Base-by-base conservation (phyloP, 2,797 vertebrate species). In the Etheostoma perlongum region DNA sequence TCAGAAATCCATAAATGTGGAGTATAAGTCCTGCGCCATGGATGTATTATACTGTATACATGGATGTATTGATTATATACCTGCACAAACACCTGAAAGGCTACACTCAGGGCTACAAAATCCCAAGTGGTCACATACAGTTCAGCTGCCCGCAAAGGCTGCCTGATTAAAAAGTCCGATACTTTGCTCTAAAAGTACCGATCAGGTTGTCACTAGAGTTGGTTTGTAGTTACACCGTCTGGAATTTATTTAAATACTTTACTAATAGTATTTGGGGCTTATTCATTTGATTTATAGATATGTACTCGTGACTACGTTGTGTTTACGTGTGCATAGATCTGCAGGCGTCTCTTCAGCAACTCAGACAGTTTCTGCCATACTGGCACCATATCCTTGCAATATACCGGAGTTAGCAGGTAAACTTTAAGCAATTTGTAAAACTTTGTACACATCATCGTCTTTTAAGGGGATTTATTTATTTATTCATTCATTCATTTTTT, bases 341-440 rank as follows among this genome's bases (percentile, higher is more conserved):
- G 49, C 87, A 90, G 91, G 85, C 91, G 73, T 59, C 48, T 52
- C 21, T 46, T 46, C 27, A 23, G 81, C 55, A 10, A 23, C 65
- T 72, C 65, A 2, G 14, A 53, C 52, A 18, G 0, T 18, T 53
- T 81, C 67, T 82, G 87, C 86, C 92, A 88, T 85, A 91, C 89
- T 92, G 90, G 79, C 90, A 90, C 80, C 61, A 58, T 64, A 78
- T 67, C 74, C 61, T 36, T 74, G 62, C 30, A 82, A 65, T 71
- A 52, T 44, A 44, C 78, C 73, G 65, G 51, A 86, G 68, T 85
- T 16, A 82, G 76, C 84, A 94, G 93, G 93, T 94, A 93, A 91
- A 92, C 76, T 86, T 89, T 62, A 2, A 54, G 36, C 1, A 62
- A 46, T 36, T 4, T 48, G 36, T 16, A 0, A 83, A 83, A 89